Conservation (phyloP, 2,797 vertebrate species). For the Sebastes diaconus region DNA sequence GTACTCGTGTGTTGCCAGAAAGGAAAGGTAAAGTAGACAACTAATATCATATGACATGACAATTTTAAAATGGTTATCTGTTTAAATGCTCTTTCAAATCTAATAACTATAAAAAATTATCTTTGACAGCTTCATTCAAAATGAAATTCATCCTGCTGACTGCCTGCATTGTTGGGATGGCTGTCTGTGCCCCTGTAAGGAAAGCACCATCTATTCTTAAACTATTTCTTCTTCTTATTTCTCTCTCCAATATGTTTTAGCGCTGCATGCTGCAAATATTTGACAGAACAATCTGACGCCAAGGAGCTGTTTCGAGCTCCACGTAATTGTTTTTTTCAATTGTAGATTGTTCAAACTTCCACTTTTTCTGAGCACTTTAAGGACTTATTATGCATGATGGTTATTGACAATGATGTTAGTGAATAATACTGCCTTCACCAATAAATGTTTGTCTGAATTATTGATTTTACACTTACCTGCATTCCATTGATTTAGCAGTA, state of each 20-base stretch:
- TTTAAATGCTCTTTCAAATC: background rate
- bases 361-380: background rate
- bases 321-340: background rate
- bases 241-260: background rate
- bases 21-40: conserved; percentile 58
- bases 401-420: background rate
- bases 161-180: conserved; percentile 65
- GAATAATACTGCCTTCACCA: background rate
- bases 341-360: background rate
- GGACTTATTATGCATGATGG: background rate
- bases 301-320: background rate
- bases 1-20: conserved; percentile 14
- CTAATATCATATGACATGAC: background rate
- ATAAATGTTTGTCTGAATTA: background rate
- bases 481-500: background rate
- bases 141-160: conserved; percentile 71
- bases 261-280: background rate
- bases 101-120: background rate
- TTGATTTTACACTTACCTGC: background rate
- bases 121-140: conserved; percentile 55
- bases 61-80: background rate
- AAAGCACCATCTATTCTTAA: background rate
- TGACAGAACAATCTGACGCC: background rate
- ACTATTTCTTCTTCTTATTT: background rate
- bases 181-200: conserved; percentile 71